Evolutionary conservation across 2,888 invertebrate species (phyloP).

Genomic region (Clusia tigrina): DNA sequence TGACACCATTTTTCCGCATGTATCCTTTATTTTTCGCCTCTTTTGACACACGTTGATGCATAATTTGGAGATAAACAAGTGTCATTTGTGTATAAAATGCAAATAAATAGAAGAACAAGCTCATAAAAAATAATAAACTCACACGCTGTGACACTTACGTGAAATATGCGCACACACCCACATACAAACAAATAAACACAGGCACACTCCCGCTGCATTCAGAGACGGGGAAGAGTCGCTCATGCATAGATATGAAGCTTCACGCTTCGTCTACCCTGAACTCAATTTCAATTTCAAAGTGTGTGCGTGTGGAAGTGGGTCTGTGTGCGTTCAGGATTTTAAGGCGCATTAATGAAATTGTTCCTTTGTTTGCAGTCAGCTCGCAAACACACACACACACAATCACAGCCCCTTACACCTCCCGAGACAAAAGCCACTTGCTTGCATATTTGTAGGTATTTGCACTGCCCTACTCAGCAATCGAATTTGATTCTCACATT

Average conservation of each 20-base stretch:
- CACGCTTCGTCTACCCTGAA: neutral
- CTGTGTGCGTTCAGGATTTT: neutral
- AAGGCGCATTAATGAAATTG: constrained; percentile 3
- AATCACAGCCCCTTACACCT: too few species aligned
- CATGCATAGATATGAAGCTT: neutral
- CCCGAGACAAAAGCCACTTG: too few species aligned
- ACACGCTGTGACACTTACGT: too few species aligned
- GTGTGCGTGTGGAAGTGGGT: neutral
- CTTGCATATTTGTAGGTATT: neutral
- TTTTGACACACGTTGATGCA: constrained; percentile 34
- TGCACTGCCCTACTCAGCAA: too few species aligned
- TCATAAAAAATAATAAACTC: constrained; percentile 26
- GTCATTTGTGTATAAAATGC: constrained; percentile 29
- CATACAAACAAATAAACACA: constrained; percentile 18
- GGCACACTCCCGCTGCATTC: neutral
- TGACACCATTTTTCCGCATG: constrained; percentile 39
- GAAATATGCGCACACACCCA: constrained; percentile 17
- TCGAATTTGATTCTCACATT: neutral
- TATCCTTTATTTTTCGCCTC: constrained; percentile 12
- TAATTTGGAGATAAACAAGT: constrained; percentile 38
- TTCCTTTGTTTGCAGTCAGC: neutral
- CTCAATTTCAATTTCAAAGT: constrained; percentile 8
- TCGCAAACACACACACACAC: too few species aligned
- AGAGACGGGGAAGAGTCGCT: too few species aligned
- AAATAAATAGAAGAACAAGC: neutral